Percentiles rank a stretch among this genome's conserved stretches.
These are phyloP conservation scores for Pachycephus smyrnensis DNA, from an alignment of 2,888 invertebrate species.

Conservation along the genomic window DNA sequence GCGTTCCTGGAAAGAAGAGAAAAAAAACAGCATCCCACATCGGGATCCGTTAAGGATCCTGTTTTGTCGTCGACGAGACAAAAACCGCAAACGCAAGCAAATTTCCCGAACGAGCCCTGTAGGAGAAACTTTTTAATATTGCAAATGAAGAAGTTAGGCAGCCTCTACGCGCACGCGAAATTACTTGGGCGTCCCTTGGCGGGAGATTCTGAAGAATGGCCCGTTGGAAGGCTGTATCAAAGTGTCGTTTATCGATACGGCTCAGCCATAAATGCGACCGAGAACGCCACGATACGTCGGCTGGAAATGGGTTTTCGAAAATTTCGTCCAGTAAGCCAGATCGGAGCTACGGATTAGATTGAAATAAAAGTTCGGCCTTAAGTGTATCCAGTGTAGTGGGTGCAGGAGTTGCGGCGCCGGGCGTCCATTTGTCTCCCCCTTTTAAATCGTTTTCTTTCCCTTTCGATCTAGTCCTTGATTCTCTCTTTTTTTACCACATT, in stretches of 20 bases:
- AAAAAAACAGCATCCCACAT: no score
- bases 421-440: no score
- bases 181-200: no score
- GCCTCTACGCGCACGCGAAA: background rate
- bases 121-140: conserved; percentile 37
- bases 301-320: conserved; percentile 19
- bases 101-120: conserved; percentile 8
- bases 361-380: conserved; percentile 3
- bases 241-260: conserved; percentile 37
- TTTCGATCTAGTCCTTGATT: no score
- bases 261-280: conserved; percentile 18
- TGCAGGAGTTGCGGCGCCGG: no score
- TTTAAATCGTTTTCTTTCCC: no score
- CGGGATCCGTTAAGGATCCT: conserved; percentile 1
- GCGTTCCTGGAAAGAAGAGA: background rate
- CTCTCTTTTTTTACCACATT: no score
- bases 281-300: background rate
- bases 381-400: no score
- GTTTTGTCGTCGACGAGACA: conserved; percentile 9
- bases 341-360: conserved; percentile 32
- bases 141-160: conserved; percentile 33
- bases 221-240: conserved; percentile 27
- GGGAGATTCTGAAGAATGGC: background rate
- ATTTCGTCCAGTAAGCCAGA: conserved; percentile 34
- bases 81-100: conserved; percentile 22